Conservation (phyloP, 2,797 vertebrate species). For the Amazona finschi region DNA sequence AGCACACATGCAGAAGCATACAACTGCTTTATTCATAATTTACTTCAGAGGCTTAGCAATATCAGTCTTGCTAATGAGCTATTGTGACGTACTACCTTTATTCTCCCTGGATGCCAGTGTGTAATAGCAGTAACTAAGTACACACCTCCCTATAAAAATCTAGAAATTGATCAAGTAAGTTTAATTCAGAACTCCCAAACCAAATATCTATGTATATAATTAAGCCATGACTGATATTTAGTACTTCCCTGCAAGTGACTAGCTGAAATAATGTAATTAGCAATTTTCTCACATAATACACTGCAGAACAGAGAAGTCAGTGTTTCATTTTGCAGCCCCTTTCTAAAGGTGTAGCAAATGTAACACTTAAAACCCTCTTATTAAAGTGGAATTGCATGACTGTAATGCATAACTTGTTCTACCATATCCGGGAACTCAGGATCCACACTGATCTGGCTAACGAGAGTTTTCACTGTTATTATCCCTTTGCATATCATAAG, state of each 20-base stretch:
- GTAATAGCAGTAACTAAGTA: not conserved
- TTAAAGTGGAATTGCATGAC: not conserved
- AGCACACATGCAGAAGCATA: not conserved
- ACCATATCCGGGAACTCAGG: not conserved
- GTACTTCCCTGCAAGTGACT: not conserved
- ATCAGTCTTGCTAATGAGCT: not conserved
- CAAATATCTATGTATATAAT: not conserved
- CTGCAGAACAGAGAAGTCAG: not conserved
- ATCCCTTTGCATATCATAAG: not conserved
- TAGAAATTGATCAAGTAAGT: not conserved
- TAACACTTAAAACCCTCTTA: not conserved
- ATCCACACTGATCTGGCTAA: not conserved
- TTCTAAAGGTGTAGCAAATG: not conserved
- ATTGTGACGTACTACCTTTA: not conserved
- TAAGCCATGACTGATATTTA: not conserved
- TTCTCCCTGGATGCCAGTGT: not conserved
- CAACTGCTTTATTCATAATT: constrained; percentile 4
- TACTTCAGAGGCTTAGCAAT: not conserved
- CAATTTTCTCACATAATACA: not conserved
- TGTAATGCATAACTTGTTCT: not conserved
- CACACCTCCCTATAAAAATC: not conserved
- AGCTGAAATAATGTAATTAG: not conserved
- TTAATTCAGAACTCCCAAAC: not conserved
- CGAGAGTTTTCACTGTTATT: not conserved
- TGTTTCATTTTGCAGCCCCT: not conserved